Evolutionary conservation across 2,888 invertebrate species (phyloP).

Genomic region (Caenorhabditis sp.): DNA sequence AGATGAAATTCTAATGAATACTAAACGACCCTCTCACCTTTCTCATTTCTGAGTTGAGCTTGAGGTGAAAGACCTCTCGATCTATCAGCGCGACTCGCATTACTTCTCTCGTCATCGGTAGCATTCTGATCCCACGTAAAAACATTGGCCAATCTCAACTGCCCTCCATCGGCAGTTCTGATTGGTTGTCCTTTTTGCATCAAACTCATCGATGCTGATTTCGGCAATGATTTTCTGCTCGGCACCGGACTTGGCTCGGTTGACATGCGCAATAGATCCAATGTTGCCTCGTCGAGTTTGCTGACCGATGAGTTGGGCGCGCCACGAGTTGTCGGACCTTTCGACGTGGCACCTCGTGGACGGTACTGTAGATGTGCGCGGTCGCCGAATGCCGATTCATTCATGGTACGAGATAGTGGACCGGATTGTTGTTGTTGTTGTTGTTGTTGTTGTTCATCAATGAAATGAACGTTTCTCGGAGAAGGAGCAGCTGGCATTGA

Average conservation of each 20-base stretch:
- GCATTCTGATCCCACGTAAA: slow-evolving; percentile 62
- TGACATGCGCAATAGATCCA: slow-evolving; percentile 62
- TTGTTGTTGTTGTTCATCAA: slow-evolving; percentile 33
- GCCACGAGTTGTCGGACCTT: slow-evolving; percentile 42
- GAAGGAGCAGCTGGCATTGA: slow-evolving; percentile 55
- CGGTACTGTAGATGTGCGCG: slow-evolving; percentile 52
- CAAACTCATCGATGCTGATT: slow-evolving; percentile 65
- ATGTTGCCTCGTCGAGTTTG: slow-evolving; percentile 63
- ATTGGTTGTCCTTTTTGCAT: slow-evolving; percentile 47
- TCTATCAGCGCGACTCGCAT: slow-evolving; percentile 10
- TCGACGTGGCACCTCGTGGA: slow-evolving; percentile 32
- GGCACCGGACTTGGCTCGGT: slow-evolving; percentile 46
- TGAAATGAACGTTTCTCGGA: slow-evolving; percentile 50
- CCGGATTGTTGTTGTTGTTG: slow-evolving; percentile 12
- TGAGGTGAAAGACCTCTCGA: slow-evolving; percentile 44
- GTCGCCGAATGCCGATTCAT: slow-evolving; percentile 37
- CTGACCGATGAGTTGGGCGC: slow-evolving; percentile 43
- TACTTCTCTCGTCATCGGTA: slow-evolving; percentile 20
- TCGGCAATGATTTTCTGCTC: slow-evolving; percentile 40
- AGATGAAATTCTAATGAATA: too few species aligned
- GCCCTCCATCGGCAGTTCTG: slow-evolving; percentile 52
- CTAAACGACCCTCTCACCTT: slow-evolving; percentile 16
- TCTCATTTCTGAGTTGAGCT: slow-evolving; percentile 39
- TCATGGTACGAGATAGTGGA: slow-evolving; percentile 34
- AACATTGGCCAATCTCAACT: slow-evolving; percentile 52